These are phyloP conservation scores for Sympetrum striolatum DNA, from an alignment of 2,888 invertebrate genomes.

Conservation along the genomic window DNA sequence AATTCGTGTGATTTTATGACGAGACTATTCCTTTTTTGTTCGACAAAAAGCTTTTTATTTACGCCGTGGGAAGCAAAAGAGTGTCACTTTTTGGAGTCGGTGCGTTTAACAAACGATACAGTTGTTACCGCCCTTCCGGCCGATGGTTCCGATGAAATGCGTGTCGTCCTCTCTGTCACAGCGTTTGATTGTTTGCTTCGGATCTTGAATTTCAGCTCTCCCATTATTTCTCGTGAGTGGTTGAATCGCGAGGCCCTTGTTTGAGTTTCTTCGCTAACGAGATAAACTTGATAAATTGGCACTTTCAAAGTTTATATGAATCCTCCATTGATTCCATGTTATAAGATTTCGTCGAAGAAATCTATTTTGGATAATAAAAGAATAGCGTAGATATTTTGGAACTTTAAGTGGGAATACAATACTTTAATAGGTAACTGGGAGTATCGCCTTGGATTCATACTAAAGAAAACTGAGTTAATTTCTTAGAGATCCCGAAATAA, in stretches of 20 bases:
- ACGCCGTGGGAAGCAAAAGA: background rate
- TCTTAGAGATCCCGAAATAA: too few species aligned
- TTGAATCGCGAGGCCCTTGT: background rate
- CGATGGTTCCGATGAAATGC: constrained; percentile 8
- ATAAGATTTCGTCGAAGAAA: background rate
- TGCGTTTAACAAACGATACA: constrained; percentile 22
- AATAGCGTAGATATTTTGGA: too few species aligned
- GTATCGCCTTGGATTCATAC: too few species aligned
- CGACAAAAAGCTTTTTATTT: background rate
- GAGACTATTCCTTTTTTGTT: background rate
- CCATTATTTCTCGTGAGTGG: background rate
- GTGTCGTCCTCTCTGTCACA: background rate
- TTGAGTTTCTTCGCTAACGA: background rate
- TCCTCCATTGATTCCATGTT: background rate
- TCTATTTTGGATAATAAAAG: too few species aligned
- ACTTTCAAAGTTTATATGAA: background rate
- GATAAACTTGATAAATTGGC: background rate
- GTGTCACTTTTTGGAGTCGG: background rate
- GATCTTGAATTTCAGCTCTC: background rate
- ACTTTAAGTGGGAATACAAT: too few species aligned
- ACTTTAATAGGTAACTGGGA: too few species aligned
- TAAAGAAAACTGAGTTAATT: too few species aligned
- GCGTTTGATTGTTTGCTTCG: background rate
- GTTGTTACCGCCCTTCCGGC: constrained; percentile 28
- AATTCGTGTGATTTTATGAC: background rate